Conservation (phyloP, 2,797 vertebrate species). For the Melanogrammus aeglefinus region DNA sequence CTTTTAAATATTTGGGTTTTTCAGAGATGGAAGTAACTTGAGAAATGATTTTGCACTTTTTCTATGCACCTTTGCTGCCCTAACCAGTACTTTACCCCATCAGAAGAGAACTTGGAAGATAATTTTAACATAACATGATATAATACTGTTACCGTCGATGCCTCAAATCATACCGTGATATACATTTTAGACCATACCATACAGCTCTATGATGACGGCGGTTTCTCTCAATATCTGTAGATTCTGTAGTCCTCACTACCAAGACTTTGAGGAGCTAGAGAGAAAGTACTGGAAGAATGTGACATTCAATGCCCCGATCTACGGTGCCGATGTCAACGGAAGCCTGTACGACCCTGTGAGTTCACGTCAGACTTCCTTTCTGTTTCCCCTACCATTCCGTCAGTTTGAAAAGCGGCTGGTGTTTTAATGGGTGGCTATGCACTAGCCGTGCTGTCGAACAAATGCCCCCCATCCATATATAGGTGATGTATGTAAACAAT, state of each 20-base stretch:
- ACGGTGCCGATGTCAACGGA: slow-evolving; percentile 94
- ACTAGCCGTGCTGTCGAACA: too few species aligned
- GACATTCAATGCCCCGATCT: slow-evolving; percentile 94
- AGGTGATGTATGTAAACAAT: background rate
- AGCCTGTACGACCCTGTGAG: slow-evolving; percentile 88
- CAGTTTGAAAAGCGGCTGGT: background rate
- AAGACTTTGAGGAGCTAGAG: slow-evolving; percentile 95
- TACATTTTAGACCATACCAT: too few species aligned
- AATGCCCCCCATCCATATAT: background rate
- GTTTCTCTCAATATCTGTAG: slow-evolving; percentile 57
- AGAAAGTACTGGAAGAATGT: slow-evolving; percentile 98
- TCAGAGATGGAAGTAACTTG: too few species aligned
- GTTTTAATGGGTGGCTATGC: too few species aligned
- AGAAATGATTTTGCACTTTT: too few species aligned
- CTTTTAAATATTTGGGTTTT: too few species aligned
- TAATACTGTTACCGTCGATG: too few species aligned
- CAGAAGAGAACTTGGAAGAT: too few species aligned
- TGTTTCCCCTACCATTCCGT: background rate
- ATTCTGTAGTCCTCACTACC: slow-evolving; percentile 91
- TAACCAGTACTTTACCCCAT: too few species aligned
- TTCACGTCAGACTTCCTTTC: slow-evolving; percentile 19
- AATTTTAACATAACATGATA: too few species aligned
- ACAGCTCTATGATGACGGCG: background rate
- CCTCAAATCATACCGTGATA: too few species aligned
- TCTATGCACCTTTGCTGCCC: too few species aligned